Evolutionary conservation across 2,797 vertebrate species (phyloP).

Genomic region (Pseudocheirus occidentalis): DNA sequence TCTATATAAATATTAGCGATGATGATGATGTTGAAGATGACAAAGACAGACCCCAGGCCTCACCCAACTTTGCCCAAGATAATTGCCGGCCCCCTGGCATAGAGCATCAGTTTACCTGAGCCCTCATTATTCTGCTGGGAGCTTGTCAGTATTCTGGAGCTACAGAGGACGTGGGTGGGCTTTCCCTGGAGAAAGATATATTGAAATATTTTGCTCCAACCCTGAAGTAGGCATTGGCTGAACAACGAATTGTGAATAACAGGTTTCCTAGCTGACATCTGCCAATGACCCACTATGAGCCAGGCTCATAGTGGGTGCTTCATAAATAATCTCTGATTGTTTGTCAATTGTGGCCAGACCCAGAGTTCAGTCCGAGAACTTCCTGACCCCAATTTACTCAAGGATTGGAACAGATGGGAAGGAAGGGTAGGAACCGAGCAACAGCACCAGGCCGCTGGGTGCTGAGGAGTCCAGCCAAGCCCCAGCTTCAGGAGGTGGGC

Average conservation of each 20-base stretch:
- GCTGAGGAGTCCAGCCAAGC: background rate
- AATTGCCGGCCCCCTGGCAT: background rate
- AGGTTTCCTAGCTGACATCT: background rate
- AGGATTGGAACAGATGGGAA: background rate
- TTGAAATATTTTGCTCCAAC: background rate
- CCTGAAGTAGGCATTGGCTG: background rate
- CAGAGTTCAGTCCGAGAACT: background rate
- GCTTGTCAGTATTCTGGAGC: background rate
- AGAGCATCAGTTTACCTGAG: background rate
- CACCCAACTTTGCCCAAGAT: background rate
- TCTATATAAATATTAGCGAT: background rate
- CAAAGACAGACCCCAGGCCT: background rate
- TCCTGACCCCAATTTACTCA: background rate
- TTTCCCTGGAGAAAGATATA: background rate
- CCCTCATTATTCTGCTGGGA: background rate
- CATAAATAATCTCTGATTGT: background rate
- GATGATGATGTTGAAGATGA: background rate
- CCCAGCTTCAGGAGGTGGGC: background rate
- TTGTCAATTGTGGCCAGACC: background rate
- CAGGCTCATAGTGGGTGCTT: background rate
- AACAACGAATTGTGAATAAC: background rate
- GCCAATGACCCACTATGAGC: background rate
- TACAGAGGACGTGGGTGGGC: background rate
- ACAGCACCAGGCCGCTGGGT: background rate
- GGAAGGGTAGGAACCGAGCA: background rate